A percentile compares a stretch with the other conserved stretches of the same genome.
Conservation (phyloP, 2,888 invertebrate genomes). For the Mongoloraphidia duomilia region DNA sequence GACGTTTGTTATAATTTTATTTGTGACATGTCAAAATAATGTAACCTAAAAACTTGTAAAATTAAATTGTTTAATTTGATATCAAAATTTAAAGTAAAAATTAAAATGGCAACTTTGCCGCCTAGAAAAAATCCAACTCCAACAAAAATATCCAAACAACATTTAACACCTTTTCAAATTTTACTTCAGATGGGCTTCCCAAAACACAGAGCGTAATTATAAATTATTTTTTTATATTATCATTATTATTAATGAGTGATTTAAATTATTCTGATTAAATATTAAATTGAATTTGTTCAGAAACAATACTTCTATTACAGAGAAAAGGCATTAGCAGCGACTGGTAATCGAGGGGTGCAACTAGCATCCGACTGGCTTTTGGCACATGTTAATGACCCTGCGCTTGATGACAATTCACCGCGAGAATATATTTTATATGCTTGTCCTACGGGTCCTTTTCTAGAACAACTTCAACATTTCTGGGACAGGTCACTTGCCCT, state of each 20-base stretch:
- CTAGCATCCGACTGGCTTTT: slow-evolving; percentile 82
- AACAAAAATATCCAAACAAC: slow-evolving; percentile 56
- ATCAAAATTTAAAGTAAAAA: neutral
- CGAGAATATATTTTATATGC: slow-evolving; percentile 80
- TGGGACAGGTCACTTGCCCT: slow-evolving; percentile 61
- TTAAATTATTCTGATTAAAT: neutral
- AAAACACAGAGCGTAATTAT: slow-evolving; percentile 72
- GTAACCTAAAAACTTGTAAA: too few species aligned
- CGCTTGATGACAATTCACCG: slow-evolving; percentile 58
- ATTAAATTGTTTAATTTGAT: neutral
- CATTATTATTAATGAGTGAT: neutral
- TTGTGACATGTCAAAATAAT: too few species aligned
- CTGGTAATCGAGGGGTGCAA: slow-evolving; percentile 76
- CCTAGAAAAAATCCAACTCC: slow-evolving; percentile 62
- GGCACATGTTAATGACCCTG: slow-evolving; percentile 75
- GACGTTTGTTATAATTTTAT: too few species aligned
- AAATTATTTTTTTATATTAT: slow-evolving; percentile 4
- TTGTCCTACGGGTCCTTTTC: slow-evolving; percentile 64
- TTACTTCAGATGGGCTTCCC: slow-evolving; percentile 81
- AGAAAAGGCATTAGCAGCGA: slow-evolving; percentile 79
- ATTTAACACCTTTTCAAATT: slow-evolving; percentile 64
- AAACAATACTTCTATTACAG: slow-evolving; percentile 32
- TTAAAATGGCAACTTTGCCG: slow-evolving; percentile 56
- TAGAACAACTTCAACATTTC: slow-evolving; percentile 58
- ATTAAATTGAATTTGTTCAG: slow-evolving; percentile 6